Conservation (phyloP, 1,140 invertebrate species). For the Leptinotarsa undecemlineata region DNA sequence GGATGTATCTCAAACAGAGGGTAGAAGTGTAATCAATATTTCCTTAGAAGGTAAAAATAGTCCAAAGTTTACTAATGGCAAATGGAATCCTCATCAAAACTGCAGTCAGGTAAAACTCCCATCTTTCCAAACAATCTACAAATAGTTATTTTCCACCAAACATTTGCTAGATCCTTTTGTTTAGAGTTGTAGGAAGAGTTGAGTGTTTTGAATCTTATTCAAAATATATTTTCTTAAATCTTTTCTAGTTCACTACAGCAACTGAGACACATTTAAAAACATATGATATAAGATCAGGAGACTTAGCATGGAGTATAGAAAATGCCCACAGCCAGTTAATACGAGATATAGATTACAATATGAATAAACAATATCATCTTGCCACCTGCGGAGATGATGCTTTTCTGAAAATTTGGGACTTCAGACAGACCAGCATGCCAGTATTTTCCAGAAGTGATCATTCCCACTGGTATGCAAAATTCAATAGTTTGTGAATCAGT, state of each 20-base stretch:
- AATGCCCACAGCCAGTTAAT: conserved; percentile 87
- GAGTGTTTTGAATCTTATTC: neutral
- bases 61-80: conserved; percentile 78
- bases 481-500: neutral
- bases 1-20: conserved; percentile 58
- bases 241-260: conserved; percentile 50
- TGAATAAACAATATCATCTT: conserved; percentile 92
- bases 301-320: conserved; percentile 79
- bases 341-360: conserved; percentile 94
- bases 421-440: conserved; percentile 77
- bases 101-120: conserved; percentile 70
- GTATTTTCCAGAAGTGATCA: conserved; percentile 85
- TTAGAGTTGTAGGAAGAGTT: neutral
- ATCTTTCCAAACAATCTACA: too few relatives aligned
- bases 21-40: conserved; percentile 57
- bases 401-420: conserved; percentile 93
- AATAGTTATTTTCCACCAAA: too few relatives aligned
- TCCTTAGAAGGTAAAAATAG: conserved; percentile 69
- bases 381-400: conserved; percentile 96
- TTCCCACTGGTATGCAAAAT: conserved; percentile 80
- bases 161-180: too few relatives aligned
- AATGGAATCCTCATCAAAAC: conserved; percentile 94
- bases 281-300: conserved; percentile 80
- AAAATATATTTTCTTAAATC: neutral
- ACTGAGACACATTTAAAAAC: conserved; percentile 79